phyloP scores from a whole-genome alignment of 2,113 vertebrate genomes.

The Suncus etruscus region DNA sequence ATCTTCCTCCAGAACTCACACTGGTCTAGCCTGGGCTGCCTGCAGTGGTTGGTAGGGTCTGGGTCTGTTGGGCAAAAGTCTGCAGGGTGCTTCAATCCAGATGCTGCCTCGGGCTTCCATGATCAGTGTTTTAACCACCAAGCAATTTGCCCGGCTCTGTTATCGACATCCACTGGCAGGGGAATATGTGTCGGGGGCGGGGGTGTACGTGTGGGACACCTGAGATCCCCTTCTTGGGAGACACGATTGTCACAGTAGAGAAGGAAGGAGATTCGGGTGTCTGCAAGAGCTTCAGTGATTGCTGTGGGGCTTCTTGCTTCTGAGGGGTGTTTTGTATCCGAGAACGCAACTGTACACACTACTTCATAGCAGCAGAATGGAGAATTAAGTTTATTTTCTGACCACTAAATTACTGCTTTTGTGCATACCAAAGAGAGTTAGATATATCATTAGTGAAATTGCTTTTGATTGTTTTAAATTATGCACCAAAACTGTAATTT shows the following conservation, averaged over 20 bases:
- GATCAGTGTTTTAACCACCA: background rate
- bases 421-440: slow-evolving; percentile 81
- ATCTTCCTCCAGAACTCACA: background rate
- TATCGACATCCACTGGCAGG: background rate
- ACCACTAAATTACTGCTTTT: slow-evolving; percentile 83
- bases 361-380: slow-evolving; percentile 73
- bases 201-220: too few relatives aligned
- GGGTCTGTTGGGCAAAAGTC: background rate
- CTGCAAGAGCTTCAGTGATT: background rate
- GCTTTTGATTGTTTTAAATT: slow-evolving; percentile 87
- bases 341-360: slow-evolving; percentile 62
- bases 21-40: background rate
- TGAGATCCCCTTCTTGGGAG: background rate
- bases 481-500: slow-evolving; percentile 85
- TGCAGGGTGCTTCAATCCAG: background rate
- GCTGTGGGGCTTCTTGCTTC: slow-evolving; percentile 28
- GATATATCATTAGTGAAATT: slow-evolving; percentile 86
- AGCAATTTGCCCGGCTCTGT: background rate
- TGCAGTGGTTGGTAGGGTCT: background rate
- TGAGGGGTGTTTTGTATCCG: slow-evolving; percentile 61
- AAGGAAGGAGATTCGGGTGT: background rate
- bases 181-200: too few relatives aligned
- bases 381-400: slow-evolving; percentile 85
- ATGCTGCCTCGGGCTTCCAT: background rate
- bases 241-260: background rate